Evolutionary conservation across 1,140 invertebrate genomes (phyloP).

Genomic region (Drosophila saltans): DNA sequence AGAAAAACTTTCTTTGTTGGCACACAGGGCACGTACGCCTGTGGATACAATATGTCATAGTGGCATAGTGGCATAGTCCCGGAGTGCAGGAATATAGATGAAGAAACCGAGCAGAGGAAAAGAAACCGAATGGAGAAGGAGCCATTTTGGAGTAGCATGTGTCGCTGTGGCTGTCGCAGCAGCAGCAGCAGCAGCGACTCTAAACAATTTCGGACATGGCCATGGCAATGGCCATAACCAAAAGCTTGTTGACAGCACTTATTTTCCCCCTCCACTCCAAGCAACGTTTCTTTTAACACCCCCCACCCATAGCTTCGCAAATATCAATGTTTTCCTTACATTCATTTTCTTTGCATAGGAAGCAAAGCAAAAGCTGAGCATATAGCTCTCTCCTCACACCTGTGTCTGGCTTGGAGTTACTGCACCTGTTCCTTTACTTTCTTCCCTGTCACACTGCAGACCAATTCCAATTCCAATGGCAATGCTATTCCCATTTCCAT

Average conservation of each 20-base stretch:
- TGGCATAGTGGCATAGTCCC: slow-evolving; percentile 36
- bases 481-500: slow-evolving; percentile 2
- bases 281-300: too few relatives aligned
- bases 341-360: slow-evolving; percentile 5
- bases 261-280: not conserved
- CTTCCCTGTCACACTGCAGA: not conserved
- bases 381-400: not conserved
- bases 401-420: not conserved
- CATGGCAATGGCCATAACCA: slow-evolving; percentile 6
- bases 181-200: not conserved
- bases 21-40: slow-evolving; percentile 64
- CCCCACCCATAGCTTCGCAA: too few relatives aligned
- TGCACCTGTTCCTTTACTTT: slow-evolving; percentile 19
- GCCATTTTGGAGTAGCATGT: slow-evolving; percentile 22
- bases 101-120: not conserved
- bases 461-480: not conserved
- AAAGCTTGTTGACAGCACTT: slow-evolving; percentile 44
- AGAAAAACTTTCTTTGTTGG: slow-evolving; percentile 66
- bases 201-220: slow-evolving; percentile 1
- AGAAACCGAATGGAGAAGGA: not conserved
- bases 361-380: not conserved
- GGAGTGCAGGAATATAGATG: slow-evolving; percentile 3
- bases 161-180: slow-evolving; percentile 16
- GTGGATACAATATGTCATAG: slow-evolving; percentile 79
- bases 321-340: not conserved